These are phyloP conservation scores for Pemphredon lugubris DNA, from an alignment of 2,888 invertebrate species.

Conservation along the genomic window DNA sequence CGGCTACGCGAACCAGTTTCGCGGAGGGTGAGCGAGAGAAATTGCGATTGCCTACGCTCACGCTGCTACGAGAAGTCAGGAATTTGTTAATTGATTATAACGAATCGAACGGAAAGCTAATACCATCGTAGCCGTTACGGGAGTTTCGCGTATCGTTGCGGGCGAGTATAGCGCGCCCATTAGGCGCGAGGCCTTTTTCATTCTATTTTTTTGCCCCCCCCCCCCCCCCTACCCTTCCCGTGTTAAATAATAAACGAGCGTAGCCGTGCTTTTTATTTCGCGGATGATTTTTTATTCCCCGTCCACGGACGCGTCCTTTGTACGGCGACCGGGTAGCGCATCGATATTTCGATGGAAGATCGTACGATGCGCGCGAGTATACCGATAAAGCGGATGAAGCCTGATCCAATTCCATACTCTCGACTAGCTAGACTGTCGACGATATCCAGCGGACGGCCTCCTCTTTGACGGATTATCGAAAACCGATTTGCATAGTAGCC, in stretches of 20 bases:
- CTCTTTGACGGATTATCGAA: constrained; percentile 65
- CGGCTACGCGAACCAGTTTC: no score
- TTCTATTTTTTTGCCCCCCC: no score
- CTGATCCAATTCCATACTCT: constrained; percentile 37
- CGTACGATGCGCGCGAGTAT: constrained; percentile 6
- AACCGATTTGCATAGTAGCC: constrained; percentile 59
- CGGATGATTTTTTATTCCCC: background rate
- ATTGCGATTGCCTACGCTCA: no score
- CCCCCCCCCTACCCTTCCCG: no score
- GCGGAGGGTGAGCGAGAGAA: no score
- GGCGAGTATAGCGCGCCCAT: no score
- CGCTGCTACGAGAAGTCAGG: background rate
- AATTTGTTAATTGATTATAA: constrained; percentile 38
- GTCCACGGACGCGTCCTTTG: constrained; percentile 1
- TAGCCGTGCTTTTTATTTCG: no score
- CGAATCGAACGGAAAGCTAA: constrained; percentile 2
- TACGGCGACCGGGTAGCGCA: background rate
- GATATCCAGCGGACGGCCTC: constrained; percentile 31
- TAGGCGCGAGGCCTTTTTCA: no score
- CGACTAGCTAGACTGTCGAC: constrained; percentile 23
- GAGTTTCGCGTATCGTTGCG: no score
- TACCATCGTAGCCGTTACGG: background rate
- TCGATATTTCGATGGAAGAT: constrained; percentile 11
- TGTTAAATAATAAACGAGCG: no score
- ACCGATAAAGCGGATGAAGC: constrained; percentile 34